These are phyloP conservation scores for Muscicapa adusta DNA, from an alignment of 2,113 vertebrate genomes.

Conservation along the genomic window DNA sequence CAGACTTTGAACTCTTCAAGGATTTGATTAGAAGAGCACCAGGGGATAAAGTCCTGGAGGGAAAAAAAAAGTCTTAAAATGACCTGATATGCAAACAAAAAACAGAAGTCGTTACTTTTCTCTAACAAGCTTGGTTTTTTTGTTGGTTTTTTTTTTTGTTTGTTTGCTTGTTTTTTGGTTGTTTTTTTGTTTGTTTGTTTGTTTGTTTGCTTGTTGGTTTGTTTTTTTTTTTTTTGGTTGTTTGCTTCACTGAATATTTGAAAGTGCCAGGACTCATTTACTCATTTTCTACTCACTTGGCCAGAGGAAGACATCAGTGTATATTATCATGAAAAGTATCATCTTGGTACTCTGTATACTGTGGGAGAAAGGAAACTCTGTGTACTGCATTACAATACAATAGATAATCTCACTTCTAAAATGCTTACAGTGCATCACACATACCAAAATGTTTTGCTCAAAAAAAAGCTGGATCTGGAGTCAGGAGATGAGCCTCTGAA, in stretches of 20 bases:
- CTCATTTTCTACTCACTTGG: not conserved
- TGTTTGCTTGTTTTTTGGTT: not conserved
- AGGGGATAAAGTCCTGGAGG: not conserved
- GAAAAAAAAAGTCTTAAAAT: not conserved
- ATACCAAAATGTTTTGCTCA: not conserved
- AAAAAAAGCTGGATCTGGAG: not conserved
- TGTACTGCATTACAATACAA: not conserved
- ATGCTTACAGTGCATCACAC: not conserved
- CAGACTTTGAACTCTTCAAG: not conserved
- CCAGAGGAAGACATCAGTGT: not conserved
- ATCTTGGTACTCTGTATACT: not conserved
- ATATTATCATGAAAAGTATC: not conserved
- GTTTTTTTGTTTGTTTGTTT: not conserved
- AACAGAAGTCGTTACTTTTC: not conserved
- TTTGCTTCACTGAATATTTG: not conserved
- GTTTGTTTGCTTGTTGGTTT: not conserved
- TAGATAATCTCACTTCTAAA: not conserved
- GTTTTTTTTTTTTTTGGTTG: not conserved
- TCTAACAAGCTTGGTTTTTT: not conserved
- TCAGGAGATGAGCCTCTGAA: not conserved
- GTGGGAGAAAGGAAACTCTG: not conserved
- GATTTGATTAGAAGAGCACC: not conserved
- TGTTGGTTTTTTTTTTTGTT: no score
- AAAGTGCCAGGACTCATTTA: not conserved
- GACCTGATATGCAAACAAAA: not conserved